Percentiles rank a stretch among this genome's conserved stretches.
These are phyloP conservation scores for Meloidogyne exigua DNA, from an alignment of 1,140 invertebrate species.

Conservation along the genomic window DNA sequence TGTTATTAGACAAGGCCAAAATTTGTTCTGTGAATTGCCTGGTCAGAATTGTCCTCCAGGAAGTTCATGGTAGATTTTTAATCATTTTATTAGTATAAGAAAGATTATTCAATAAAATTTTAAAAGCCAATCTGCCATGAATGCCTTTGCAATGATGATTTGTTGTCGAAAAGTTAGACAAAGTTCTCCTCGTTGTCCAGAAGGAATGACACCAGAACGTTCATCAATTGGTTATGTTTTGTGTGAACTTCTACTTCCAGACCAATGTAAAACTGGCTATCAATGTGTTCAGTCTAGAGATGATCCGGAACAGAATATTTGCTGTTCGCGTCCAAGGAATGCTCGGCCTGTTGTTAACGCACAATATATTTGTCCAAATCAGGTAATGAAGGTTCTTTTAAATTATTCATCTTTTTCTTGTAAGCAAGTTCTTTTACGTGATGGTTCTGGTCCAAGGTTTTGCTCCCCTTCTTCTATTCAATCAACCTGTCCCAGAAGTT, in stretches of 20 bases:
- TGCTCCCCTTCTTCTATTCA: slow-evolving; percentile 13
- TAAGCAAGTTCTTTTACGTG: slow-evolving; percentile 22
- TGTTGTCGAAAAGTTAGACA: slow-evolving; percentile 40
- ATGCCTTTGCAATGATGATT: slow-evolving; percentile 42
- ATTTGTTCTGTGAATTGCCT: slow-evolving; percentile 26
- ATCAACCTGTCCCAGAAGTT: slow-evolving; percentile 28
- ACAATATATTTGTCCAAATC: slow-evolving; percentile 19
- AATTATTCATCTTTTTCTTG: slow-evolving; percentile 20
- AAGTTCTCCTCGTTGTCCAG: slow-evolving; percentile 42
- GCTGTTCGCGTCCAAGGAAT: slow-evolving; percentile 11
- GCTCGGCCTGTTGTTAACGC: neutral
- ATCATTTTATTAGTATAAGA: neutral
- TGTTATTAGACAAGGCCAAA: slow-evolving; percentile 22
- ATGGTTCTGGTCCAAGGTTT: slow-evolving; percentile 20
- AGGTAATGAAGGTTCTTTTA: slow-evolving; percentile 11
- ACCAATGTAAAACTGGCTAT: slow-evolving; percentile 19
- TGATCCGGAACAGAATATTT: slow-evolving; percentile 19
- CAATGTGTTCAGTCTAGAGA: slow-evolving; percentile 20
- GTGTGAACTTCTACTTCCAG: slow-evolving; percentile 39
- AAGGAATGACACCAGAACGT: slow-evolving; percentile 35
- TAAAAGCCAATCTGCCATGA: slow-evolving; percentile 35
- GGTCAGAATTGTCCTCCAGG: slow-evolving; percentile 20
- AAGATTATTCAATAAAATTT: neutral
- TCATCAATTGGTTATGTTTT: slow-evolving; percentile 43
- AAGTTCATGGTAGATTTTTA: neutral